Conservation (phyloP, 2,113 vertebrate genomes). For the Notothenia coriiceps region DNA sequence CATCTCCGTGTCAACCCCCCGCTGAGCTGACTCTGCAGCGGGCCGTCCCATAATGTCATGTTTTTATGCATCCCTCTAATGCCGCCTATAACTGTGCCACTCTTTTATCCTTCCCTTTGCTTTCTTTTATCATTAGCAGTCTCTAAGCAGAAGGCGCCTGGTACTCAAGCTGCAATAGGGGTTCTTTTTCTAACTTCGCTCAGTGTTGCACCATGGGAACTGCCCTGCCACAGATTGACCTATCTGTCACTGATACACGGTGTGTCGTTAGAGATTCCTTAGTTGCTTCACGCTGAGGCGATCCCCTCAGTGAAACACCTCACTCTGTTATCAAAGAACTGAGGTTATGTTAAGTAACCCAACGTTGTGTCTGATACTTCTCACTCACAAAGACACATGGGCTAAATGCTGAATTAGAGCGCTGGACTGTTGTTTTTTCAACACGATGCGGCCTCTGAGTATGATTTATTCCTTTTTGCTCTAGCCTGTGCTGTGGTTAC, state of each 20-base stretch:
- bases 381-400: not conserved
- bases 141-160: constrained; percentile 8
- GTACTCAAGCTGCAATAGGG: constrained; percentile 8
- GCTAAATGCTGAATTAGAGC: constrained; percentile 14
- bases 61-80: constrained; percentile 75
- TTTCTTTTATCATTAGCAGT: constrained; percentile 58
- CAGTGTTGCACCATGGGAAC: no score
- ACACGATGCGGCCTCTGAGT: not conserved
- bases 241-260: no score
- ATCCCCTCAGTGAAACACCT: no score
- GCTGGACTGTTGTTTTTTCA: constrained; percentile 7
- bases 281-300: no score
- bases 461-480: constrained; percentile 2
- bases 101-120: constrained; percentile 68
- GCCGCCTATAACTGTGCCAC: constrained; percentile 63
- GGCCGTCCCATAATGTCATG: constrained; percentile 68
- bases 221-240: no score
- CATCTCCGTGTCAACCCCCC: constrained; percentile 65
- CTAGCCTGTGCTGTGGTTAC: not conserved
- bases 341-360: no score
- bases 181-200: not conserved
- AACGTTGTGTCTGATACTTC: not conserved
- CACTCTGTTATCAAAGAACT: no score
- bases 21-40: constrained; percentile 70
- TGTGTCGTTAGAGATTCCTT: no score